Base-by-base conservation (phyloP, 2,113 vertebrate genomes). In the Rhinoptilus africanus region DNA sequence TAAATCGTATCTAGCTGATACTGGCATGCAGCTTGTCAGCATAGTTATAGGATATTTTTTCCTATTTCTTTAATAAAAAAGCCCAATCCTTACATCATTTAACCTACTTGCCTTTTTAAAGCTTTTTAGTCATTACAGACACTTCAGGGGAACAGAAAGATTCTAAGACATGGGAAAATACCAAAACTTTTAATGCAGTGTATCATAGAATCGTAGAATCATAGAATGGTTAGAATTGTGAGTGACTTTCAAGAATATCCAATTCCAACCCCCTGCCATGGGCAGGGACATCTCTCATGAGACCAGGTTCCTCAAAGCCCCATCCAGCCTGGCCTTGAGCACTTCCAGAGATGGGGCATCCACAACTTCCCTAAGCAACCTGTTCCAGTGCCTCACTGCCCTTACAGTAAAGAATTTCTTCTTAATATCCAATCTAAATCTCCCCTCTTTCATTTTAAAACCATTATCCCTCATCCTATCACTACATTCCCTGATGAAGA, bases 1-100 rank as follows among this genome's bases (percentile, higher is more conserved):
- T 89, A 96, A 92, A 97, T 95, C 71, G 78, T 51, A 51, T 63
- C 11, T 53, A 56, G 27, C 66, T 84, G 60, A 94, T 93, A 91
- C 68, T 86, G 74, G 78, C 74, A 80, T 59, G 54, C 17, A n/a
- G 67, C 68, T 59, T 94, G 41, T 68, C 22, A 47, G 68, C 45
- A 72, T 8, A 84, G 34, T 34, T 60, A 11, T 10, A 86, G 74
- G 63, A 88, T n/a, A 41, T 27, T 17, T 57, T 86, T 73, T 37
- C 5, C 22, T 19, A 39, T 74, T 81, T 57, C 35, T 32, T 79
- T 82, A 5, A 32, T 71, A 8, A 12, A 81, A 34, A 76, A 72
- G 10, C 41, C 41, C 41, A 41, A 41, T 41, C 34, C 10, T 80
- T 68, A 23, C 7, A 56, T 71, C 19, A 28, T 79, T 87, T 56